Base-by-base conservation (phyloP, 1,140 invertebrate genomes). In the Pomacea maculata region DNA sequence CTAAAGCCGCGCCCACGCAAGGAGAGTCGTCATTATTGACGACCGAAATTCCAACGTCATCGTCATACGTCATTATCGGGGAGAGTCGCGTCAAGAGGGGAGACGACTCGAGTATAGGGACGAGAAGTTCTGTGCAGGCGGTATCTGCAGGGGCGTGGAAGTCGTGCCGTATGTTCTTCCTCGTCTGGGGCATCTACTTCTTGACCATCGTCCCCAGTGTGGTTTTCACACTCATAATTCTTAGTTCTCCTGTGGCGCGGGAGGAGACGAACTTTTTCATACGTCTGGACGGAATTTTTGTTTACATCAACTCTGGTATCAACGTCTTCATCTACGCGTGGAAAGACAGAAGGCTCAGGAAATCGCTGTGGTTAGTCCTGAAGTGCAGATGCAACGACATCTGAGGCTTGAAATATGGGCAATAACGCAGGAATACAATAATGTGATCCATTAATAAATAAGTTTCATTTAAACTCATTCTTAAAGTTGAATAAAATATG, bases 151-250 rank as follows among this genome's bases (percentile, higher is more conserved):
- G 9, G 12, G 19, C 52, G 4, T 73, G 71, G 71, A 73, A 45
- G 34, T 29, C 71, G 25, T 73, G 25, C 34, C 25, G 71, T 6
- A 73, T 73, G 71, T 73, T 73, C 71, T 73, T 73, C 34, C 12
- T 73, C n/a, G 71, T 73, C 10, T 73, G 71, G 71, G 71, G 71
- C 71, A 45, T 73, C 71, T 73, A 73, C 71, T 73, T 73, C 14
- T 29, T 73, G 29, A 73, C 71, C 25, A 29, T 73, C 19, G 34
- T 52, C 21, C 71, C 71, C 25, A 73, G 25, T 34, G 52, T 73
- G 25, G 71, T 52, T 8, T 73, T 52, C 34, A 29, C 25, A 1
- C 8, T 34, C 19, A 52, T 73, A 3, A 17, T 73, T 5, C 25
- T 29, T 52, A 34, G 9, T 29, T 21, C 25, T 21, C 45, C 25